Conservation (phyloP, 2,113 vertebrate species). For the Eurystomus gularis region DNA sequence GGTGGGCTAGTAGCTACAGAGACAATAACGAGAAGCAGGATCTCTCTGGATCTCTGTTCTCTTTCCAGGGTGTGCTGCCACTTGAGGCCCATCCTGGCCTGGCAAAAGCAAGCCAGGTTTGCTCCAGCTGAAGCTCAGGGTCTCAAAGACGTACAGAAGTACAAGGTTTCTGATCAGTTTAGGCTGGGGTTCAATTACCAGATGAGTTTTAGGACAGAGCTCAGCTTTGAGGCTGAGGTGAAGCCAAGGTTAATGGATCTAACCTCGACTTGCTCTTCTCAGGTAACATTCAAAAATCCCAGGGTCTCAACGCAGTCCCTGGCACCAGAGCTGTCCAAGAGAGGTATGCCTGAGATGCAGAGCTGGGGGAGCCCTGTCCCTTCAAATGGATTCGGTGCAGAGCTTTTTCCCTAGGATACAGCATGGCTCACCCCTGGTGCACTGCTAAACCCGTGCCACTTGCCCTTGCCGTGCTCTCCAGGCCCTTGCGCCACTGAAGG, state of each 20-base stretch:
- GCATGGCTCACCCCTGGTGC: accelerated
- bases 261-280: not conserved
- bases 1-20: not conserved
- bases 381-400: accelerated
- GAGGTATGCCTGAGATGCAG: accelerated
- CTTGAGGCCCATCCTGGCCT: too few relatives aligned
- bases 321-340: not conserved
- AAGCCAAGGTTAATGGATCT: not conserved
- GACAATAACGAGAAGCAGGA: not conserved
- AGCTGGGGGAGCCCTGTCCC: not conserved
- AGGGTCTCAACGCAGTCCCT: accelerated
- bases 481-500: not conserved
- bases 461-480: not conserved
- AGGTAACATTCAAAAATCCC: not conserved
- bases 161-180: not conserved
- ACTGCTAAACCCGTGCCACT: accelerated
- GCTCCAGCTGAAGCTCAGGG: not conserved
- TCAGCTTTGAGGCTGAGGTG: not conserved
- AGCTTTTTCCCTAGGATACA: not conserved
- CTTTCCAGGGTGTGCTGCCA: not conserved
- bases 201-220: not conserved
- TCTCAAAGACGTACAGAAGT: not conserved
- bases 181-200: not conserved
- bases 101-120: not conserved
- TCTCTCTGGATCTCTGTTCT: not conserved